phyloP scores from a whole-genome alignment of 2,797 vertebrate species.

The Odontamblyopus lacepedii region DNA sequence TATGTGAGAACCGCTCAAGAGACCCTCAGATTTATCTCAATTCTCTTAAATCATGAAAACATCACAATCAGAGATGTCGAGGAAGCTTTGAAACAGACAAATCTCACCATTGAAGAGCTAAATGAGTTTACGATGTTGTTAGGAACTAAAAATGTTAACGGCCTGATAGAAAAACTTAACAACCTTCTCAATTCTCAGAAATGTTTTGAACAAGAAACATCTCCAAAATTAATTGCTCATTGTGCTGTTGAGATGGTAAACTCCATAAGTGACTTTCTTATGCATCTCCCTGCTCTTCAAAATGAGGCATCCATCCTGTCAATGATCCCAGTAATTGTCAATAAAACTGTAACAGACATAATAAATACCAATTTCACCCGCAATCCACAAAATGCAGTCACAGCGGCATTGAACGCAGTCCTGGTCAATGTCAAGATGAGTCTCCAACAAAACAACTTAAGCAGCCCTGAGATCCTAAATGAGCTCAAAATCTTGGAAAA shows the following conservation, averaged over 20 bases:
- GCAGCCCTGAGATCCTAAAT: conserved; percentile 62
- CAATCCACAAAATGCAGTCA: conserved; percentile 25
- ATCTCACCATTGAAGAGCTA: conserved; percentile 70
- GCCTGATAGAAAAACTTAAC: conserved; percentile 58
- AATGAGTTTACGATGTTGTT: conserved; percentile 46
- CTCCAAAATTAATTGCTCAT: conserved; percentile 27
- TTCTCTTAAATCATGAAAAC: conserved; percentile 48
- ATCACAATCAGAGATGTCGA: conserved; percentile 56
- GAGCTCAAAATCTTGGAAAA: conserved; percentile 68
- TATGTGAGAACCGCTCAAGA: conserved; percentile 49
- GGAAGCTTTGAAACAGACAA: conserved; percentile 60
- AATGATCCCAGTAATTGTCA: conserved; percentile 51
- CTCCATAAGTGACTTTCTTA: conserved; percentile 51
- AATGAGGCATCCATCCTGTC: conserved; percentile 56
- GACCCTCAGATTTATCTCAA: conserved; percentile 59
- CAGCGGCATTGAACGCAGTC: conserved; percentile 45
- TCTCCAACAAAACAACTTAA: conserved; percentile 57
- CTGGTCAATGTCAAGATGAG: conserved; percentile 62
- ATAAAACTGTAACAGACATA: conserved; percentile 40
- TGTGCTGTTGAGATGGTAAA: conserved; percentile 64
- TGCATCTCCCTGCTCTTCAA: conserved; percentile 40
- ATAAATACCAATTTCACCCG: conserved; percentile 32
- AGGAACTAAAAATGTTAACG: conserved; percentile 41
- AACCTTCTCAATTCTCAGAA: conserved; percentile 37
- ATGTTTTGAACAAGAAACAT: conserved; percentile 61